Base-by-base conservation (phyloP, 37 sponge, comb jelly and placozoan genomes). In the Axinella damicornis region DNA sequence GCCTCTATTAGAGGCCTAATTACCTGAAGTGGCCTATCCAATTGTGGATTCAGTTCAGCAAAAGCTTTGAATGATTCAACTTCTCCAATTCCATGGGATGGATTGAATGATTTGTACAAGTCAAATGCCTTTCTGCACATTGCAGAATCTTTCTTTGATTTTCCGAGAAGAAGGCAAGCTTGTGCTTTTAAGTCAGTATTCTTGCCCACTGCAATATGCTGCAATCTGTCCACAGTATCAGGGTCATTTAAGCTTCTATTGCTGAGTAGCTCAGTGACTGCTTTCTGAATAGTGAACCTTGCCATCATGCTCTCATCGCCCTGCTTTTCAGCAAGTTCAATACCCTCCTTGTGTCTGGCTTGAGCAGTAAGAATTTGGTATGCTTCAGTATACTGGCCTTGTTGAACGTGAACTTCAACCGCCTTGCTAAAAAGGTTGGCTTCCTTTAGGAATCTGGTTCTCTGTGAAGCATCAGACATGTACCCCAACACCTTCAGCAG, bases 311-410 rank as follows among this genome's bases (percentile, higher is more conserved):
- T 24, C 25, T 6, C 28, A 65, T 80, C 16, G 55, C 40, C 38
- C 34, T 68, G 24, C 36, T 71, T 27, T 19, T 60, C 46, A 41
- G 87, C 79, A 34, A 68, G 39, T 6, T 27, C 27, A 25, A 78
- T 22, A 2, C 79, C 87, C 11, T 71, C 53, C 25, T 86, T 79
- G 58, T 60, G 57, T 73, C 41, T 39, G 0, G 70, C 87, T 61
- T 78, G 79, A 1, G 73, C 87, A 16, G 24, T 24, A 24, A 36
- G 40, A 21, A 86, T 37, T 60, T 62, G 61, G 53, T 71, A 77
- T 1, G 61, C 73, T 40, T 78, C 65, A 27, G 53, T 38, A 32
- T 53, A 57, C 65, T 70, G 54, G 13, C 36, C 54, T n/a, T 57
- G 53, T 19, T 78, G 17, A 20, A 38, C 17, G 12, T 61, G 57